Base-by-base conservation (phyloP, 2,888 invertebrate genomes). In the Bimastos eiseni region DNA sequence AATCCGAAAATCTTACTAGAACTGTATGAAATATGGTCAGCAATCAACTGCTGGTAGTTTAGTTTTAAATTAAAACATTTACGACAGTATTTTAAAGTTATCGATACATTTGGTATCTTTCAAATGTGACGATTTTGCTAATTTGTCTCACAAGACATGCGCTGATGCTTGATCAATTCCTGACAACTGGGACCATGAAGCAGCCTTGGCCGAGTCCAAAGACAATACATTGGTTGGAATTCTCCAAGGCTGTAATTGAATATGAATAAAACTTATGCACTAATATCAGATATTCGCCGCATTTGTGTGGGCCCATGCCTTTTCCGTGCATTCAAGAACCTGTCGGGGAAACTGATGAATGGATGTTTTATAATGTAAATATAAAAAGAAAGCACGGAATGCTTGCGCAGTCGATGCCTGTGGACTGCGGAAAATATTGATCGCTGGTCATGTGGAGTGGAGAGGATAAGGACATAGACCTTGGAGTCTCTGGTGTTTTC, bases 111-210 rank as follows among this genome's bases (percentile, higher is more conserved):
- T 8, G n/a, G n/a, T n/a, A 13, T 70, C n/a, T 70, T 70, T 70
- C 8, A 70, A 70, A 70, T n/a, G 11, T 13, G n/a, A n/a, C 0
- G 70, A 70, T n/a, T 70, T 70, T n/a, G 4, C n/a, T 13, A 8
- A 11, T 70, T n/a, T 70, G n/a, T 70, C 70, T n/a, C 17, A 11
- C 70, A 8, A 30, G n/a, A n/a, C n/a, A n/a, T n/a, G 11, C n/a
- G 70, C 70, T 70, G n/a, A 70, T n/a, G 70, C 70, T 70, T 70
- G n/a, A 70, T 70, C 70, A 70, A 70, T 70, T 70, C 70, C 70
- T n/a, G n/a, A 70, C 70, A 70, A n/a, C 70, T 70, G 70, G 6
- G 49, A 30, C 70, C 5, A 70, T 8, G 5, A 70, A 30, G 11
- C 70, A n/a, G 30, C 30, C 70, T 70, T 70, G 70, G 3, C 30